Base-by-base conservation (phyloP, 2,797 vertebrate genomes). In the Smutsia gigantea region DNA sequence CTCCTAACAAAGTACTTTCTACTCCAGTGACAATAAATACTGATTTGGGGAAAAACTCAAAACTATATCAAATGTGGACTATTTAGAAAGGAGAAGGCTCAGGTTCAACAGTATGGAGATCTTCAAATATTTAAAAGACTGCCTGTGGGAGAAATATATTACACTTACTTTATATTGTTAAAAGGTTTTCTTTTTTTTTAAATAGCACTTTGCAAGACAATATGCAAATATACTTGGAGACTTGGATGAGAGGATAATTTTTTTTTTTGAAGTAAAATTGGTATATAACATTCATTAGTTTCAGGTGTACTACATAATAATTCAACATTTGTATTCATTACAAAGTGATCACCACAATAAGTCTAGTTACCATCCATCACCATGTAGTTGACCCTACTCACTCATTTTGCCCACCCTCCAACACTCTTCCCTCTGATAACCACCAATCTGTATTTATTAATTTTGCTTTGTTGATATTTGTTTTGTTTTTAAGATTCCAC, bases 31-130 rank as follows among this genome's bases (percentile, higher is more conserved):
- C 18, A 94, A 27, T 75, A 86, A 71, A 55, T 83, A 87, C 81
- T 63, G 78, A 85, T 57, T 79, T 95, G 63, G 34, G 34, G 18
- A 49, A 79, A 88, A 90, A 29, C 15, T 91, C 53, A 88, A 90
- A 87, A 37, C 34, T 63, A 61, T 29, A 55, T n/a, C 18, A 78
- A 75, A 78, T 66, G 42, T 23, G 55, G 4, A 86, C 17, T 53
- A 46, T 27, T 46, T 91, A 11, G 37, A 68, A 31, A 87, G 7
- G 14, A 71, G n/a, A 64, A 91, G 77, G 8, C 19, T 82, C 29
- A 82, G 15, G 13, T 46, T 19, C 51, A 87, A 87, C 1, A 77
- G 7, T 27, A 19, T 46, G 39, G 64, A 94, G 57, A 12, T 12
- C 61, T 91, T 64, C 49, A 72, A 83, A 85, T 82, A 90, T 34